Percentiles rank a stretch among this genome's conserved stretches.
Evolutionary conservation across 1,140 invertebrate genomes (phyloP).

Genomic region (Pseudobourletiella spinata): DNA sequence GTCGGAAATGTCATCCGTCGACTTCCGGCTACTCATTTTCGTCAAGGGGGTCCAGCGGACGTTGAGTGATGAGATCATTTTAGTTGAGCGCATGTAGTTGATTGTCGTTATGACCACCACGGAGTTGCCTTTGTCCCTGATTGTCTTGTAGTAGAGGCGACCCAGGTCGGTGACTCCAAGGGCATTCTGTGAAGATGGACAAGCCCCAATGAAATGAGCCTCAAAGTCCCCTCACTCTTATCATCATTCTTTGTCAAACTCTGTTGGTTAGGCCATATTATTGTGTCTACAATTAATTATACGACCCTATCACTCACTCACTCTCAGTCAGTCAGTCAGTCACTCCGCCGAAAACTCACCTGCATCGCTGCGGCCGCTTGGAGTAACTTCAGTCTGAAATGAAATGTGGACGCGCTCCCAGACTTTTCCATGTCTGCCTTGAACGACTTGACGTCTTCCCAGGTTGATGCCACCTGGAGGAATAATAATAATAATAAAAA

Average conservation of each 20-base stretch:
- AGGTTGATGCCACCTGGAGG: conserved; percentile 73
- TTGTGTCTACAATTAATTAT: too few species aligned
- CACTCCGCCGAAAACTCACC: too few species aligned
- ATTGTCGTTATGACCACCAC: conserved; percentile 68
- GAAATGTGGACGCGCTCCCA: conserved; percentile 71
- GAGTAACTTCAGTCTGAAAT: conserved; percentile 83
- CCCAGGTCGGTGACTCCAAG: conserved; percentile 84
- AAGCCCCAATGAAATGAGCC: not conserved
- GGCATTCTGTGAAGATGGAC: conserved; percentile 52
- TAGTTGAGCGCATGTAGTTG: conserved; percentile 71
- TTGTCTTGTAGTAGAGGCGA: conserved; percentile 80
- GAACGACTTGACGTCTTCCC: conserved; percentile 87
- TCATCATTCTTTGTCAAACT: too few species aligned
- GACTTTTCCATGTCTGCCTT: conserved; percentile 88
- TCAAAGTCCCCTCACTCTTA: too few species aligned
- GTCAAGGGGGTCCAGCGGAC: conserved; percentile 78
- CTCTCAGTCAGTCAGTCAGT: too few species aligned
- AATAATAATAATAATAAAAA: too few species aligned
- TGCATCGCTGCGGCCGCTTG: conserved; percentile 89
- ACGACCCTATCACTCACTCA: too few species aligned
- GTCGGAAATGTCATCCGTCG: conserved; percentile 59
- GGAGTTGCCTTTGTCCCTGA: conserved; percentile 77
- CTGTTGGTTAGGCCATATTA: too few species aligned
- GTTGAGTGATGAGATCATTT: conserved; percentile 67
- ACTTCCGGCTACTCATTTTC: conserved; percentile 51